Evolutionary conservation across 2,797 vertebrate genomes (phyloP).

Genomic region (Tapera naevia): DNA sequence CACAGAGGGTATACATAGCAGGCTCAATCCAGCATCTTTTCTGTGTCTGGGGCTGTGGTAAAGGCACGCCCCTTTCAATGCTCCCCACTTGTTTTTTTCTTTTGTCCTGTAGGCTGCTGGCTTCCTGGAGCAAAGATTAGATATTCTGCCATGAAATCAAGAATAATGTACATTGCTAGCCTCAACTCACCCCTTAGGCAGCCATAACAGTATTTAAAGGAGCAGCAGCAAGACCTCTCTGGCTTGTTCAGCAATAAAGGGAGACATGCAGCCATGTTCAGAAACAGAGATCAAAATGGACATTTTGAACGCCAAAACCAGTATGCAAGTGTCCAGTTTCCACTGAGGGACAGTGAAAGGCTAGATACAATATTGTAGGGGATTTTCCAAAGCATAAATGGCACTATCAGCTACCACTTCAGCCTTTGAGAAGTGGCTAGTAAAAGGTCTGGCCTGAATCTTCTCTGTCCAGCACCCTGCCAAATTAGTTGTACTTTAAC

Average conservation of each 20-base stretch:
- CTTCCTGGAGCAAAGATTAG: neutral
- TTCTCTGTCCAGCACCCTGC: neutral
- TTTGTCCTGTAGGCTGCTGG: neutral
- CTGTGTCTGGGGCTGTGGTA: neutral
- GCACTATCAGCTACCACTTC: neutral
- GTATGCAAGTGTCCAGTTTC: neutral
- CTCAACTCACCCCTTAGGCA: neutral
- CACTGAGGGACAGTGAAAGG: neutral
- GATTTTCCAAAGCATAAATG: neutral
- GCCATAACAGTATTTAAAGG: neutral
- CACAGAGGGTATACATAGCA: fast-evolving
- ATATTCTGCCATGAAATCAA: neutral
- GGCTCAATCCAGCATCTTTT: neutral
- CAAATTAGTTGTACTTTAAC: neutral
- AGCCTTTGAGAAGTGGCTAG: neutral
- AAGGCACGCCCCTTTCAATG: neutral
- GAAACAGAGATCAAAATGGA: neutral
- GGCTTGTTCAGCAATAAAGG: neutral
- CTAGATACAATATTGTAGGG: neutral
- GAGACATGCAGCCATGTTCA: neutral
- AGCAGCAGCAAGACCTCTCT: neutral
- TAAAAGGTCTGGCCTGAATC: neutral
- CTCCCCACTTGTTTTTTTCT: neutral
- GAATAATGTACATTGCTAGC: neutral
- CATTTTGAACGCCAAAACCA: neutral